These are phyloP conservation scores for Aporophyla nigra DNA, from an alignment of 2,888 invertebrate species.

Conservation along the genomic window DNA sequence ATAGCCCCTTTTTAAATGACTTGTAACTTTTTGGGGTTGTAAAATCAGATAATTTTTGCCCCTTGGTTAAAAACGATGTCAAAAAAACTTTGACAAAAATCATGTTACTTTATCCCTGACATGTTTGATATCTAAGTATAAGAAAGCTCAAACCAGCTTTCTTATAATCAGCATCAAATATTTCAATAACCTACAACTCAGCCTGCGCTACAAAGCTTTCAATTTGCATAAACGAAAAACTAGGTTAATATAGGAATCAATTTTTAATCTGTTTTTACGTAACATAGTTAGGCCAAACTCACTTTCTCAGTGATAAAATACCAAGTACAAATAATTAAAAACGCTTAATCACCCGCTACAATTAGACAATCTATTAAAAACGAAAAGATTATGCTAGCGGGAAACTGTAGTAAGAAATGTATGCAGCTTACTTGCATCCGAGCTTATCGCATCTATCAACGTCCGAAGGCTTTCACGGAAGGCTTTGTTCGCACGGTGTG, in stretches of 20 bases:
- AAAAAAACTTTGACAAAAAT: background rate
- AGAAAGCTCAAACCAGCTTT: background rate
- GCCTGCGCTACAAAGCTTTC: background rate
- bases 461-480: constrained; percentile 88
- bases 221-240: background rate
- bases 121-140: too few relatives aligned
- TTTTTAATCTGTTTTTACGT: background rate
- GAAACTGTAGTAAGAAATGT: constrained; percentile 88
- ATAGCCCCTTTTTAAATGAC: background rate
- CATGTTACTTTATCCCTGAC: background rate
- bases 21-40: background rate
- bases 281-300: background rate
- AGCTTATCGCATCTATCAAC: constrained; percentile 90
- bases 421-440: constrained; percentile 90
- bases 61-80: background rate
- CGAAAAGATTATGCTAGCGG: constrained; percentile 76
- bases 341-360: constrained; percentile 40
- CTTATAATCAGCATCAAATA: background rate
- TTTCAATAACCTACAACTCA: background rate
- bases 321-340: constrained; percentile 7
- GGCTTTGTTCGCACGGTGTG: constrained; percentile 87
- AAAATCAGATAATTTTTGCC: background rate
- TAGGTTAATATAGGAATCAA: background rate
- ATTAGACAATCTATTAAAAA: constrained; percentile 68
- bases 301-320: background rate